Evolutionary conservation across 2,113 vertebrate species (phyloP).

Genomic region (Erythrocercus mccallii): DNA sequence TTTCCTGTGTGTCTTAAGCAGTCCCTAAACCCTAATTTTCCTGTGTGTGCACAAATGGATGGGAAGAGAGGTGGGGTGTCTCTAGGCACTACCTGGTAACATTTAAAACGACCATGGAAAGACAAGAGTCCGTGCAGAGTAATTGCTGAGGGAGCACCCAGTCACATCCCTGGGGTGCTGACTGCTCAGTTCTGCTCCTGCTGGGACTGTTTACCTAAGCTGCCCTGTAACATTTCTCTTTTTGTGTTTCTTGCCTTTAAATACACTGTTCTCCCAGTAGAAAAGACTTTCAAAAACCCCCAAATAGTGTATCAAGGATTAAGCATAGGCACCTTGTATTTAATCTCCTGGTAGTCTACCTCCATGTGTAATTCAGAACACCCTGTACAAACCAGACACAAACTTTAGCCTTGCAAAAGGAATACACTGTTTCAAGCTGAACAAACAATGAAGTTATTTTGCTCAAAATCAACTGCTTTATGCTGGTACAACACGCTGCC

Average conservation of each 20-base stretch:
- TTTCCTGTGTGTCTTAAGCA: not conserved
- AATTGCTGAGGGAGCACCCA: accelerated
- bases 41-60: accelerated
- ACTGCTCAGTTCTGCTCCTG: not conserved
- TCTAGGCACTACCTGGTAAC: not conserved
- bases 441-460: not conserved
- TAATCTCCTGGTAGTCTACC: not conserved
- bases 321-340: not conserved
- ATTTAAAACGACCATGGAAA: not conserved
- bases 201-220: not conserved
- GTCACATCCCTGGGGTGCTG: accelerated
- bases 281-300: not conserved
- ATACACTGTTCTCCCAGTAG: not conserved
- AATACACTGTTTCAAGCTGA: not conserved
- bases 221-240: not conserved
- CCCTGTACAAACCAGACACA: not conserved
- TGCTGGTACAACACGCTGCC: not conserved
- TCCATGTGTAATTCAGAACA: not conserved
- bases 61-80: not conserved
- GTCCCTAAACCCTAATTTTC: not conserved
- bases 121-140: too few species aligned
- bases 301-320: not conserved
- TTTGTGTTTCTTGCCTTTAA: not conserved
- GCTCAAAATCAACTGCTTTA: not conserved
- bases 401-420: not conserved